Evolutionary conservation across 1,140 invertebrate genomes (phyloP).

Genomic region (Spodoptera litura): DNA sequence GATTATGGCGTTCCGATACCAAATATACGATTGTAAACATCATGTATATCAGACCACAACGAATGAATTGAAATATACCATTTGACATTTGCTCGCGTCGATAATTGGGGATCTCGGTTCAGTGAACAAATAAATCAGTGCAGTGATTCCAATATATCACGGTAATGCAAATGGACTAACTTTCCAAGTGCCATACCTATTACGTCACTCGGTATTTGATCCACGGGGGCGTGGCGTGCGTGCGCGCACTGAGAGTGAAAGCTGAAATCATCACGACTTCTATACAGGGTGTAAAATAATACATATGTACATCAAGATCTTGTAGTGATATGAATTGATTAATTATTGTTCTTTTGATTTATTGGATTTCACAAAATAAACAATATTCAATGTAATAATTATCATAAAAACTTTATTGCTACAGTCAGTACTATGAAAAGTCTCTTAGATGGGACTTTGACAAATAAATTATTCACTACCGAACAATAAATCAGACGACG

Average conservation of each 20-base stretch:
- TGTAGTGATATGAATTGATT: too few species aligned
- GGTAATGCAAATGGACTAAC: slow-evolving; percentile 22
- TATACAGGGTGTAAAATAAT: slow-evolving; percentile 50
- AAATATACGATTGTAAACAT: slow-evolving; percentile 16
- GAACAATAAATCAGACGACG: too few species aligned
- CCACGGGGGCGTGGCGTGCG: slow-evolving; percentile 58
- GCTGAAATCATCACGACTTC: slow-evolving; percentile 67
- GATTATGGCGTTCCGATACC: background rate
- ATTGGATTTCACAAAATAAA: too few species aligned
- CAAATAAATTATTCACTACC: too few species aligned
- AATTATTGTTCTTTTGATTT: too few species aligned
- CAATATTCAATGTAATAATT: too few species aligned
- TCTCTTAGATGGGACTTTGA: too few species aligned
- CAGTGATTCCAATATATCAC: slow-evolving; percentile 36
- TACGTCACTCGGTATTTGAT: slow-evolving; percentile 37
- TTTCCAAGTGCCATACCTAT: slow-evolving; percentile 31
- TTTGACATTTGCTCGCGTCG: slow-evolving; percentile 39
- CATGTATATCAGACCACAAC: slow-evolving; percentile 22
- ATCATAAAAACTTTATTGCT: too few species aligned
- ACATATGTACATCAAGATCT: slow-evolving; percentile 17
- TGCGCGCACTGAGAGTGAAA: slow-evolving; percentile 65
- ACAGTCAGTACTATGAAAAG: too few species aligned
- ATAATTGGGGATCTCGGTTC: slow-evolving; percentile 39
- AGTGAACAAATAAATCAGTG: slow-evolving; percentile 35
- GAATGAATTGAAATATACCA: slow-evolving; percentile 34